Evolutionary conservation across 1,140 invertebrate genomes (phyloP).

Genomic region (Drosophila murphyi): DNA sequence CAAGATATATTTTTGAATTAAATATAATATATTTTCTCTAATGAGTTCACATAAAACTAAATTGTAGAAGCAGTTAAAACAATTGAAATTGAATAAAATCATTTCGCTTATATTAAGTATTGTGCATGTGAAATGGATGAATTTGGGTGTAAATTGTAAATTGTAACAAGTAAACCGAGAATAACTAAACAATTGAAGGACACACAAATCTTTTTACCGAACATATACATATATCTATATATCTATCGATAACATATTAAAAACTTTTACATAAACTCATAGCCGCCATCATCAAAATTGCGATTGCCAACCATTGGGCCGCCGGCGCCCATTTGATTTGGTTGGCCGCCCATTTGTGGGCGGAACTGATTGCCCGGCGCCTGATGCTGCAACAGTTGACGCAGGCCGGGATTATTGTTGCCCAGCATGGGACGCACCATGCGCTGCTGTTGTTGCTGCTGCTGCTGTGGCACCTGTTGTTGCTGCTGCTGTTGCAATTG

Average conservation of each 20-base stretch:
- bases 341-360: constrained; percentile 78
- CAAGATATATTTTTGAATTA: too few relatives aligned
- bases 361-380: constrained; percentile 78
- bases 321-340: constrained; percentile 80
- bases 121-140: too few relatives aligned
- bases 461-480: constrained; percentile 74
- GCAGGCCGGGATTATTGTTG: constrained; percentile 88
- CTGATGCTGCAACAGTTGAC: constrained; percentile 89
- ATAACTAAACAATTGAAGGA: constrained; percentile 31
- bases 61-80: too few relatives aligned
- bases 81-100: too few relatives aligned
- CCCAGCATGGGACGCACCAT: constrained; percentile 88
- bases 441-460: constrained; percentile 84
- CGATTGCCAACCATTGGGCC: constrained; percentile 75
- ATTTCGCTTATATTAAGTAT: too few relatives aligned
- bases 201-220: background rate
- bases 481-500: constrained; percentile 69
- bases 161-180: background rate
- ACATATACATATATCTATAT: background rate
- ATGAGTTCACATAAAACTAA: too few relatives aligned
- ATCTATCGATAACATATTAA: constrained; percentile 9
- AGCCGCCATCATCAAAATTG: constrained; percentile 78
- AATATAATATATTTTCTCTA: too few relatives aligned
- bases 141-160: background rate
- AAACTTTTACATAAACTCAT: constrained; percentile 76